Percentiles rank a stretch among this genome's conserved stretches.
Evolutionary conservation across 2,113 vertebrate genomes (phyloP).

Genomic region (Todiramphus saurophagus): DNA sequence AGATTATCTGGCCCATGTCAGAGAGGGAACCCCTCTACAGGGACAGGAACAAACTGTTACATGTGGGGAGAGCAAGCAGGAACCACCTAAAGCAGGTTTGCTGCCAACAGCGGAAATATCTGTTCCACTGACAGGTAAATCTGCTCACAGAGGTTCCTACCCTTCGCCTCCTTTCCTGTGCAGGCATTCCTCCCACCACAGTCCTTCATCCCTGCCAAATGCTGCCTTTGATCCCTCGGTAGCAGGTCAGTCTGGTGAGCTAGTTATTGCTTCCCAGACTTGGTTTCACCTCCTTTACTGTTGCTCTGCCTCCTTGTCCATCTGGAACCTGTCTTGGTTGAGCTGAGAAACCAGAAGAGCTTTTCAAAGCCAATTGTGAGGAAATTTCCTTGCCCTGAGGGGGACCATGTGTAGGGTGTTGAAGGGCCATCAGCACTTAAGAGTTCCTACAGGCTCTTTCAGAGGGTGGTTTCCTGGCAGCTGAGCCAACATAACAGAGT

Average conservation of each 20-base stretch:
- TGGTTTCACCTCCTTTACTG: neutral
- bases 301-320: neutral
- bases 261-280: neutral
- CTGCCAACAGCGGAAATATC: conserved; percentile 9
- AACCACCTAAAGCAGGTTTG: neutral
- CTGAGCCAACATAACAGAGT: neutral
- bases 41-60: neutral
- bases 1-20: neutral
- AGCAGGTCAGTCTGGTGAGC: neutral
- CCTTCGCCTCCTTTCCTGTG: neutral
- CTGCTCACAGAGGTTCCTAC: neutral
- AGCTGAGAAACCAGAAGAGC: neutral
- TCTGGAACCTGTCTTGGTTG: neutral
- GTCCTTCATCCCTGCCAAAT: neutral
- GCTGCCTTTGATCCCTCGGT: neutral
- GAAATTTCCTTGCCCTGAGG: neutral
- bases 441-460: neutral
- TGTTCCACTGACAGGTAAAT: neutral
- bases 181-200: neutral
- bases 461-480: neutral
- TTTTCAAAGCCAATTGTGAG: neutral
- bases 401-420: neutral
- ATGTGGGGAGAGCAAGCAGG: neutral
- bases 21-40: neutral
- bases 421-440: neutral